These are phyloP conservation scores for Trichogramma pretiosum DNA, from an alignment of 1,140 invertebrate species.

Conservation along the genomic window DNA sequence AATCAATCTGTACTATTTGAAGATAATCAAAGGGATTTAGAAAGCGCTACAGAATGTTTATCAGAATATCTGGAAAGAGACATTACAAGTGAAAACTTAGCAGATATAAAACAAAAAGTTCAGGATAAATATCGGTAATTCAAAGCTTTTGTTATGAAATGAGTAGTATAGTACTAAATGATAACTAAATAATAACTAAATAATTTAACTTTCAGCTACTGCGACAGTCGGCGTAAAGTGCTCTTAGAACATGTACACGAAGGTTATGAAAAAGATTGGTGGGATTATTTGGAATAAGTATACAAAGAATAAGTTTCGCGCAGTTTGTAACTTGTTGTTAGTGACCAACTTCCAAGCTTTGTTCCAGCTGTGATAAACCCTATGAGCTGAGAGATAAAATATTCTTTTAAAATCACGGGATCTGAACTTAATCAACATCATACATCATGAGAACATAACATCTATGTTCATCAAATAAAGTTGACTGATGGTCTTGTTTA, in stretches of 20 bases:
- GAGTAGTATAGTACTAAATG: slow-evolving; percentile 3
- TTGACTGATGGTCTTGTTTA: slow-evolving; percentile 28
- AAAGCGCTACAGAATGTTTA: slow-evolving; percentile 91
- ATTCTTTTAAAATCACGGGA: slow-evolving; percentile 17
- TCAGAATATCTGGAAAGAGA: slow-evolving; percentile 97
- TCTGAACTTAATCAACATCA: slow-evolving; percentile 24
- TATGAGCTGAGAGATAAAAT: slow-evolving; percentile 30
- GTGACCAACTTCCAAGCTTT: slow-evolving; percentile 11
- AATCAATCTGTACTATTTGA: slow-evolving; percentile 99
- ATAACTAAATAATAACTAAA: slow-evolving; percentile 5
- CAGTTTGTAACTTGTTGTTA: too few relatives aligned
- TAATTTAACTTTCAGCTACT: slow-evolving; percentile 67
- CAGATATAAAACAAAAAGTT: slow-evolving; percentile 98
- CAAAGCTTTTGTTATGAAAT: slow-evolving; percentile 15
- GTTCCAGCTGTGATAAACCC: slow-evolving; percentile 41
- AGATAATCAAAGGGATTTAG: slow-evolving; percentile 97
- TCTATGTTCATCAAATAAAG: slow-evolving; percentile 26
- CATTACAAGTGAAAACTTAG: slow-evolving; percentile 94
- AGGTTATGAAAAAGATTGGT: slow-evolving; percentile 97
- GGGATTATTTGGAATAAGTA: slow-evolving; percentile 81
- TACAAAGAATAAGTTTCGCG: slow-evolving; percentile 16
- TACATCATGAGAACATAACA: slow-evolving; percentile 25
- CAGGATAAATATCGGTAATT: slow-evolving; percentile 98
- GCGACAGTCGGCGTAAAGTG: slow-evolving; percentile 89
- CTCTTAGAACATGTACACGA: slow-evolving; percentile 94